These are phyloP conservation scores for Caenorhabditis sp. DNA, from an alignment of 2,888 invertebrate species.

Conservation along the genomic window DNA sequence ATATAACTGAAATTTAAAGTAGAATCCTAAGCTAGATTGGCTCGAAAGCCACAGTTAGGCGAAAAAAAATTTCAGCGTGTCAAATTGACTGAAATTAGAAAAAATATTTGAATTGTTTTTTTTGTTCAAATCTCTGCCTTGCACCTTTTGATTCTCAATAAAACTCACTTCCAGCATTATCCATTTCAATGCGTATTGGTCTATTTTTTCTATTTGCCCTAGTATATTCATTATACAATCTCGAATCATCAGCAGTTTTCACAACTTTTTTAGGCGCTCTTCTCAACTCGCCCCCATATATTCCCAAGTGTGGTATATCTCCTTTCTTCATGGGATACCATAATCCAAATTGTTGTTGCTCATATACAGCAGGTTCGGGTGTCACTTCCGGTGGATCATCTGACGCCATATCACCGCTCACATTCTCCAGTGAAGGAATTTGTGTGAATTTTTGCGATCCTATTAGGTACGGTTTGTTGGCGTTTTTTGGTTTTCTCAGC, in stretches of 20 bases:
- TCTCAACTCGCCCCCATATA: conserved; percentile 38
- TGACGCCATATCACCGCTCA: conserved; percentile 29
- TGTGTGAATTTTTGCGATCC: conserved; percentile 13
- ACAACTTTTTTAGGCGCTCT: not conserved
- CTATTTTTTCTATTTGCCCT: conserved; percentile 42
- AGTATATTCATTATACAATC: conserved; percentile 50
- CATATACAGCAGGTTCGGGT: conserved; percentile 26
- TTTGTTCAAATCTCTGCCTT: too few species aligned
- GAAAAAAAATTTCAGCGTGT: too few species aligned
- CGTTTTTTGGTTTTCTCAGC: not conserved
- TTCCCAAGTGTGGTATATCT: conserved; percentile 39
- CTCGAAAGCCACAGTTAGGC: too few species aligned
- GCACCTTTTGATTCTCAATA: too few species aligned
- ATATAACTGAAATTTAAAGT: too few species aligned
- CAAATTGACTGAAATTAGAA: too few species aligned
- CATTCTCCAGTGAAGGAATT: conserved; percentile 22
- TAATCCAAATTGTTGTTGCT: conserved; percentile 23
- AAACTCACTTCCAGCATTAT: conserved; percentile 39
- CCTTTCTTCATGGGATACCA: conserved; percentile 48
- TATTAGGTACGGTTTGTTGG: conserved; percentile 19
- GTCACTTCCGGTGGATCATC: conserved; percentile 33
- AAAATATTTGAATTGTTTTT: too few species aligned
- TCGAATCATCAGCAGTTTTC: conserved; percentile 1
- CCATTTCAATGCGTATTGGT: conserved; percentile 54
- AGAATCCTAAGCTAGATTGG: too few species aligned